Conservation (phyloP, 2,888 invertebrate species). For the Erebia aethiops region DNA sequence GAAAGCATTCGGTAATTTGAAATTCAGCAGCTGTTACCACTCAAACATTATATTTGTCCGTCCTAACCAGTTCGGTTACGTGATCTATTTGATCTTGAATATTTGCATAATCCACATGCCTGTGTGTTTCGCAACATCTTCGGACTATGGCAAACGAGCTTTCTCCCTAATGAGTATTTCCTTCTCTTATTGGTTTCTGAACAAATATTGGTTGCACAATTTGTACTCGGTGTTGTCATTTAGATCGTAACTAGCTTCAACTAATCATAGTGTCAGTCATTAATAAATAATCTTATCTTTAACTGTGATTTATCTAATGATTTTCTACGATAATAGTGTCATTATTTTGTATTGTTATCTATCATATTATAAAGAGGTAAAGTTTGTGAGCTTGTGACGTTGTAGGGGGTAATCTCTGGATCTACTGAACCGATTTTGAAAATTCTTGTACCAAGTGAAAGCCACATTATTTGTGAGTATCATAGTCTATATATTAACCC, state of each 20-base stretch:
- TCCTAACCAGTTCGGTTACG: slow-evolving; percentile 39
- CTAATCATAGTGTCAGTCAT: slow-evolving; percentile 6
- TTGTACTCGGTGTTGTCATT: not conserved
- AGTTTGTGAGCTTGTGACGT: too few species aligned
- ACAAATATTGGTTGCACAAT: slow-evolving; percentile 4
- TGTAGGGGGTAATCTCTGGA: too few species aligned
- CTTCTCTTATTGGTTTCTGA: slow-evolving; percentile 5
- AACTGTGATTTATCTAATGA: too few species aligned
- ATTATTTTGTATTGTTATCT: too few species aligned
- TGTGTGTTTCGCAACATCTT: slow-evolving; percentile 37
- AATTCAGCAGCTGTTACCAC: slow-evolving; percentile 4
- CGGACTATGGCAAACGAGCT: slow-evolving; percentile 31
- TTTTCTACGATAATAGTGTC: too few species aligned
- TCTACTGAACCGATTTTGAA: too few species aligned
- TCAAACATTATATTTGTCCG: slow-evolving; percentile 19
- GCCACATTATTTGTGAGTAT: too few species aligned
- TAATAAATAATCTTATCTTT: not conserved
- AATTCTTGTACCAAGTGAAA: too few species aligned
- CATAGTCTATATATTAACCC: too few species aligned
- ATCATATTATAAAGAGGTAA: too few species aligned
- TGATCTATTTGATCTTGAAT: slow-evolving; percentile 47
- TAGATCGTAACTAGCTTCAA: not conserved
- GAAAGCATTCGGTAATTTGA: slow-evolving; percentile 1
- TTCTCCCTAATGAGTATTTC: slow-evolving; percentile 36
- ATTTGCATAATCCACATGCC: slow-evolving; percentile 46